phyloP scores from a whole-genome alignment of 2,888 invertebrate genomes.

The Ormia ochracea region DNA sequence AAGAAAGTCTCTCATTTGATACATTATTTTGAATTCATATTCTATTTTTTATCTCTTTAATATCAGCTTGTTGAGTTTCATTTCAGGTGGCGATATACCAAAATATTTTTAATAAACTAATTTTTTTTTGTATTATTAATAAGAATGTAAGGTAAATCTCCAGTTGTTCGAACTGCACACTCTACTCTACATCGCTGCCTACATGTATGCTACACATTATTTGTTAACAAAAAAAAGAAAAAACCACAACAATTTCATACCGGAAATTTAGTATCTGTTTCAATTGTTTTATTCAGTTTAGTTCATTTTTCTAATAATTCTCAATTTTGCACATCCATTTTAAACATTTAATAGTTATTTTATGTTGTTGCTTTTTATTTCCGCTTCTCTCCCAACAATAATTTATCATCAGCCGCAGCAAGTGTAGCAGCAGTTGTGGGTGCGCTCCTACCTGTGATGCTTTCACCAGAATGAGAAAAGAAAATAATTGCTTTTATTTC shows the following conservation, averaged over 20 bases:
- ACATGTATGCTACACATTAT: background rate
- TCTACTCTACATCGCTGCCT: background rate
- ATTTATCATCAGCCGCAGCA: constrained; percentile 2
- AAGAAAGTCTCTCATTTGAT: too few species aligned
- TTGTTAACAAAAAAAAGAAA: background rate
- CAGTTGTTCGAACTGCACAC: background rate
- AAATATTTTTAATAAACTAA: too few species aligned
- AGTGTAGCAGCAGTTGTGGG: background rate
- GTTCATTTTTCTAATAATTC: constrained; percentile 24
- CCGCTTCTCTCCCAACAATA: constrained; percentile 29
- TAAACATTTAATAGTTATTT: constrained; percentile 46
- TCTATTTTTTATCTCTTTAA: too few species aligned
- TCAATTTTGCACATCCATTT: constrained; percentile 35
- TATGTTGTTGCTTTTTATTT: constrained; percentile 16
- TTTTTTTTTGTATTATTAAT: too few species aligned
- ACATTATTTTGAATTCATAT: too few species aligned
- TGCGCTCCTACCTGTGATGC: constrained; percentile 24
- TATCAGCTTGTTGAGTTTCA: too few species aligned
- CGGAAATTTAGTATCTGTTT: constrained; percentile 42
- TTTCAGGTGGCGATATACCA: too few species aligned
- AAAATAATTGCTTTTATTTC: constrained; percentile 11
- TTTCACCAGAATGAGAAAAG: background rate
- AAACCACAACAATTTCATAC: constrained; percentile 26
- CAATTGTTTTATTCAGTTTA: constrained; percentile 33
- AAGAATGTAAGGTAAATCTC: too few species aligned